phyloP scores from a whole-genome alignment of 2,797 vertebrate species.

The Sebastes taczanowskii region DNA sequence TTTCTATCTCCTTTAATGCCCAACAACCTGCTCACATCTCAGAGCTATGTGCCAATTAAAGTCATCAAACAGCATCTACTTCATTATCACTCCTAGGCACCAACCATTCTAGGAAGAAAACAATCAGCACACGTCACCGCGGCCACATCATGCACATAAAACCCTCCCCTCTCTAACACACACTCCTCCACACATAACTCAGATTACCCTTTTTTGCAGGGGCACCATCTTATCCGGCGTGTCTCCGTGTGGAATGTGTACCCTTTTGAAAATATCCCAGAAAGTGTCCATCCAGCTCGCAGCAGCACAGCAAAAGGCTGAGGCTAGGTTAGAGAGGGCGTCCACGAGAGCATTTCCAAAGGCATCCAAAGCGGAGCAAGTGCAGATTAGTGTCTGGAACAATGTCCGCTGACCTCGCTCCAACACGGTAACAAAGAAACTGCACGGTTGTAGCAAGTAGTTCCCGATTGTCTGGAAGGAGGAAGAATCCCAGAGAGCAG shows the following conservation, averaged over 20 bases:
- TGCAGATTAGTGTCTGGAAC: constrained; percentile 16
- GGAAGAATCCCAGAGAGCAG: constrained; percentile 35
- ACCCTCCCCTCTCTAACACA: constrained; percentile 4
- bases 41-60: constrained; percentile 15
- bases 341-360: constrained; percentile 34
- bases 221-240: constrained; percentile 75
- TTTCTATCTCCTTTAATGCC: background rate
- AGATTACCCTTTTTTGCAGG: constrained; percentile 81
- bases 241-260: constrained; percentile 32
- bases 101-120: background rate
- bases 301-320: constrained; percentile 10
- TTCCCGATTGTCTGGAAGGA: constrained; percentile 43
- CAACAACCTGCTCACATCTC: background rate
- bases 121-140: constrained; percentile 26
- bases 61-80: constrained; percentile 15
- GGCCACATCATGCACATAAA: constrained; percentile 49
- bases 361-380: constrained; percentile 36
- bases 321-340: constrained; percentile 25
- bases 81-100: constrained; percentile 6
- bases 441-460: constrained; percentile 24
- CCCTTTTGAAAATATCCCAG: constrained; percentile 43
- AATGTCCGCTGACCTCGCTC: constrained; percentile 37
- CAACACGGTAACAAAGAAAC: constrained; percentile 40
- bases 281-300: constrained; percentile 50
- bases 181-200: constrained; percentile 46